These are phyloP conservation scores for Psittacula echo DNA, from an alignment of 2,797 vertebrate species.

Conservation along the genomic window DNA sequence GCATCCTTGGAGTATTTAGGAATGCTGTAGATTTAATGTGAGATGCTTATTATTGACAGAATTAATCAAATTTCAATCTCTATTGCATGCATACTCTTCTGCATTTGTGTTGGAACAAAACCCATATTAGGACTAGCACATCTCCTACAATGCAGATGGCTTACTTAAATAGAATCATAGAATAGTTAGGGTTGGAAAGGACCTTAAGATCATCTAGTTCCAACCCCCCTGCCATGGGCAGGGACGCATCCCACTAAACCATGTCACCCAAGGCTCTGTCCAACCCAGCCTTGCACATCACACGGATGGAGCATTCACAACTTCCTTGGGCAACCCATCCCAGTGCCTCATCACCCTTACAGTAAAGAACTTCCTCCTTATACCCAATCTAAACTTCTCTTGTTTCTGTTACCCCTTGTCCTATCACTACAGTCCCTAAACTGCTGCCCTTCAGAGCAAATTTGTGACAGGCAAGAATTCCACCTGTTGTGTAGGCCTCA, in stretches of 20 bases:
- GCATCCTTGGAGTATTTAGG: neutral
- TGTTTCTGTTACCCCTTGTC: neutral
- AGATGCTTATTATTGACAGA: neutral
- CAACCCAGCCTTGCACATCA: neutral
- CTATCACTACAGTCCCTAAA: neutral
- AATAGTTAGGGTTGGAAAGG: neutral
- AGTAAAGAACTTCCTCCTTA: neutral
- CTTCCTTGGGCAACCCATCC: neutral
- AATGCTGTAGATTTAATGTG: fast-evolving
- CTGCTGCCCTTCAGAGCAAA: neutral
- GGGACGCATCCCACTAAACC: neutral
- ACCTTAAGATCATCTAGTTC: neutral
- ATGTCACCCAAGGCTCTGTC: neutral
- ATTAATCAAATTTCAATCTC: neutral
- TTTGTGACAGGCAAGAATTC: neutral
- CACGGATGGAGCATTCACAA: neutral
- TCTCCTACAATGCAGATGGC: too few species aligned
- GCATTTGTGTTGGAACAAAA: fast-evolving
- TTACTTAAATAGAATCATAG: neutral
- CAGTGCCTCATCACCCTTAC: neutral
- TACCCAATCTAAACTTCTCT: neutral
- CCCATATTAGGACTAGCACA: too few species aligned
- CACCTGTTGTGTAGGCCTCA: neutral
- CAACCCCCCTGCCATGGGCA: neutral
- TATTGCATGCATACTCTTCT: neutral